A percentile compares a stretch with the other conserved stretches of the same genome.
phyloP scores from a whole-genome alignment of 1,140 invertebrate species.

The Spodoptera frugiperda region DNA sequence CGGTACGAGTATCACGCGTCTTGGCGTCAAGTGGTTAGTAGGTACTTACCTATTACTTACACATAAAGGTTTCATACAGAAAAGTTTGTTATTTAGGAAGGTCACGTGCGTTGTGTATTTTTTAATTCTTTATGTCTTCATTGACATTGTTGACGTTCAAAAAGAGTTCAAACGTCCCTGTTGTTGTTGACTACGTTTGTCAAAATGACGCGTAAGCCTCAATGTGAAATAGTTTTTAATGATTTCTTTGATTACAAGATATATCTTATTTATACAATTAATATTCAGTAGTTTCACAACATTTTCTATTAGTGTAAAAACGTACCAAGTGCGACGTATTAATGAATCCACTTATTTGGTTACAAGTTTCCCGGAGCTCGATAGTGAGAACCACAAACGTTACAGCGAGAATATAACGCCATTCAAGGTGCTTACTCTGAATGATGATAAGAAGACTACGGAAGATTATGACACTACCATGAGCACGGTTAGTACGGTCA shows the following conservation, averaged over 20 bases:
- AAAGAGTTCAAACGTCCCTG: no score
- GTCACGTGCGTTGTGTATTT: no score
- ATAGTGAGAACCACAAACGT: conserved; percentile 51
- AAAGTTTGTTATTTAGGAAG: no score
- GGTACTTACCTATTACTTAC: neutral
- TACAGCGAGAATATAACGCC: conserved; percentile 30
- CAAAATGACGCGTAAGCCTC: conserved; percentile 30
- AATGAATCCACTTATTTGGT: conserved; percentile 74
- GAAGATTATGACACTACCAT: conserved; percentile 38
- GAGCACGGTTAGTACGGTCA: conserved; percentile 56
- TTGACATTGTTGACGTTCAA: no score
- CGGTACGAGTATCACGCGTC: conserved; percentile 56
- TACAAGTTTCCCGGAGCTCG: conserved; percentile 64
- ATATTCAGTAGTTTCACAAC: conserved; percentile 58
- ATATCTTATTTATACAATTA: conserved; percentile 60
- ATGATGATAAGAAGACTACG: conserved; percentile 56
- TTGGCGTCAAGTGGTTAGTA: conserved; percentile 37
- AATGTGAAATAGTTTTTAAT: conserved; percentile 56
- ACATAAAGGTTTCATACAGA: neutral
- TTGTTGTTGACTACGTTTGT: conserved; percentile 6
- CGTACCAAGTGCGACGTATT: conserved; percentile 72
- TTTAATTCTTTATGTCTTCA: neutral
- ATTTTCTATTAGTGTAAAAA: conserved; percentile 62
- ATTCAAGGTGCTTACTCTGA: conserved; percentile 51
- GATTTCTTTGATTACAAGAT: conserved; percentile 59